These are phyloP conservation scores for Mola mola DNA, from an alignment of 2,113 vertebrate genomes.

Conservation along the genomic window DNA sequence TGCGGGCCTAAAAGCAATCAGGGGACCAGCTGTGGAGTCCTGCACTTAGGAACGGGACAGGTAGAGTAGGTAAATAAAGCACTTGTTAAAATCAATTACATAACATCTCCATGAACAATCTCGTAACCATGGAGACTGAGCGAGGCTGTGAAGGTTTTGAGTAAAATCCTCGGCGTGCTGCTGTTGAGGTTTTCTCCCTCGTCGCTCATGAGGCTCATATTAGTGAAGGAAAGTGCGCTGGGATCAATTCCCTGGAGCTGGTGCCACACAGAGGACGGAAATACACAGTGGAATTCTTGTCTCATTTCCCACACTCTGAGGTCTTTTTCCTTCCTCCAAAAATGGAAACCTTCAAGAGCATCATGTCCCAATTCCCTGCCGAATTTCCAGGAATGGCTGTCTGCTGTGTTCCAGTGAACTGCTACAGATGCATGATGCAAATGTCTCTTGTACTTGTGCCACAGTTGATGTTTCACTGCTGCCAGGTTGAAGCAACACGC, in stretches of 20 bases:
- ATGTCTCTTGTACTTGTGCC: neutral
- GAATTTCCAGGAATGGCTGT: slow-evolving; percentile 51
- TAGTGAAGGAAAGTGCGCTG: slow-evolving; percentile 6
- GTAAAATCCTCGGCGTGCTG: slow-evolving; percentile 15
- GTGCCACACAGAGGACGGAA: slow-evolving; percentile 22
- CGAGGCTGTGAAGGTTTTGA: slow-evolving; percentile 14
- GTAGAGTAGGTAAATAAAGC: slow-evolving; percentile 30
- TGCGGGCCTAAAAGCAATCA: slow-evolving; percentile 10
- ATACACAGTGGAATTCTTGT: slow-evolving; percentile 40
- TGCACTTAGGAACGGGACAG: neutral
- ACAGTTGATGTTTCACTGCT: slow-evolving; percentile 5
- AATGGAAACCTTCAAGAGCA: slow-evolving; percentile 9
- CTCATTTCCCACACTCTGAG: slow-evolving; percentile 38
- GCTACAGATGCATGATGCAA: slow-evolving; percentile 4
- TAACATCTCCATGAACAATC: slow-evolving; percentile 39
- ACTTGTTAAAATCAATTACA: slow-evolving; percentile 43
- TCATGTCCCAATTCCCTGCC: slow-evolving; percentile 30
- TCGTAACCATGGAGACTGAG: slow-evolving; percentile 64
- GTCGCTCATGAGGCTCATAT: slow-evolving; percentile 7
- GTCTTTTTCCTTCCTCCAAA: neutral
- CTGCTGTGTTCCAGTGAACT: slow-evolving; percentile 5
- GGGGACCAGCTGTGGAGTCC: too few relatives aligned
- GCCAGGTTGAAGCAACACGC: slow-evolving; percentile 9
- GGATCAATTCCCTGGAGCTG: slow-evolving; percentile 24
- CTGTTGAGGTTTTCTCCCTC: slow-evolving; percentile 1